Conservation (phyloP, 2,888 invertebrate genomes). For the Pyrochroa serraticornis region DNA sequence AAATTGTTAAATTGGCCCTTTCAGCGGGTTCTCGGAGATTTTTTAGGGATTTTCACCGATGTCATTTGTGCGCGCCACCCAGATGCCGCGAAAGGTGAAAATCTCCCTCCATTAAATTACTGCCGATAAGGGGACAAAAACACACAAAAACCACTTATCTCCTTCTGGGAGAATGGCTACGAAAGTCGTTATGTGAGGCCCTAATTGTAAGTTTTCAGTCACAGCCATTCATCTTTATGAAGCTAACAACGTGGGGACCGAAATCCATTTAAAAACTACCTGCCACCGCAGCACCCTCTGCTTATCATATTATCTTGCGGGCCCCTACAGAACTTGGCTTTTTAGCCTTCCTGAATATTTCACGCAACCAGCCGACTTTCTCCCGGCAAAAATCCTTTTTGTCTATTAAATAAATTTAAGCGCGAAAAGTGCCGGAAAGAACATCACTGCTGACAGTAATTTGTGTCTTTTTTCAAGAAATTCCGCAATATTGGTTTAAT, state of each 20-base stretch:
- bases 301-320: conserved; percentile 35
- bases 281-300: conserved; percentile 45
- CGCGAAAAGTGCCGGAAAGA: no score
- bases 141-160: conserved; percentile 51
- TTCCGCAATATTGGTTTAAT: no score
- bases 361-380: conserved; percentile 4
- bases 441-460: no score
- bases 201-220: conserved; percentile 57
- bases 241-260: conserved; percentile 52
- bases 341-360: conserved; percentile 25
- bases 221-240: conserved; percentile 55
- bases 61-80: conserved; percentile 14
- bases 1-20: conserved; percentile 16
- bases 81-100: conserved; percentile 30
- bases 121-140: conserved; percentile 32
- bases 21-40: conserved; percentile 9
- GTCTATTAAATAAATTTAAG: no score
- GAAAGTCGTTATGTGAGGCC: conserved; percentile 48
- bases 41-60: conserved; percentile 2
- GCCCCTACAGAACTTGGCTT: conserved; percentile 22
- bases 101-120: conserved; percentile 35
- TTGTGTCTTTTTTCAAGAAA: no score
- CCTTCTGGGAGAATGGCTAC: conserved; percentile 51
- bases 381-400: no score
- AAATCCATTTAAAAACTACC: conserved; percentile 56